These are phyloP conservation scores for Acrobasis repandana DNA, from an alignment of 2,888 invertebrate species.

Conservation along the genomic window DNA sequence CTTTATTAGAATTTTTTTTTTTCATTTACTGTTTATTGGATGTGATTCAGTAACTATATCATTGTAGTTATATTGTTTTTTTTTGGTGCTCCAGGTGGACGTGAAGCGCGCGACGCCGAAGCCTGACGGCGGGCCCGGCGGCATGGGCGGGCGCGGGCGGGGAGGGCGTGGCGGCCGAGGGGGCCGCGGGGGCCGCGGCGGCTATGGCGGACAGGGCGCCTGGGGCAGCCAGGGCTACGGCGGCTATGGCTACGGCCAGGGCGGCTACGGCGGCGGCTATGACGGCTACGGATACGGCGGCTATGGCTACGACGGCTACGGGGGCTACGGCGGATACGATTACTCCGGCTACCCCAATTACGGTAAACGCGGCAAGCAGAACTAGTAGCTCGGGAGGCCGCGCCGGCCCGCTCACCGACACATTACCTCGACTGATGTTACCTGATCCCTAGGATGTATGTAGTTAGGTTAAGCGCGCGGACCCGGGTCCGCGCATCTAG, in stretches of 20 bases:
- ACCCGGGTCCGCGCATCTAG: constrained; percentile 38
- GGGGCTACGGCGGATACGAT: constrained; percentile 91
- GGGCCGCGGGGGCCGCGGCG: constrained; percentile 87
- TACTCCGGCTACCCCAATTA: constrained; percentile 92
- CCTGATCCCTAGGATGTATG: constrained; percentile 78
- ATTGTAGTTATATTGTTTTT: not conserved
- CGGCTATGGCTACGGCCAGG: constrained; percentile 88
- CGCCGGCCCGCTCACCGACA: constrained; percentile 76
- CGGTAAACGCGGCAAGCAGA: constrained; percentile 86
- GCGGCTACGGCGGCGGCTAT: constrained; percentile 88
- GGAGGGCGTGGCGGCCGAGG: constrained; percentile 87
- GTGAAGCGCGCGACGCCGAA: constrained; percentile 97
- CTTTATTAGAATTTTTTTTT: too few relatives aligned
- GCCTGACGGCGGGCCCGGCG: constrained; percentile 89
- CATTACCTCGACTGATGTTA: constrained; percentile 83
- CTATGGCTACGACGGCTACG: constrained; percentile 89
- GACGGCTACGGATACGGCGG: constrained; percentile 89
- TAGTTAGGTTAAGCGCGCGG: constrained; percentile 65
- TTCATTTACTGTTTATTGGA: not conserved
- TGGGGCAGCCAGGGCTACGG: constrained; percentile 86
- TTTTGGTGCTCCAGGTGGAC: constrained; percentile 85
- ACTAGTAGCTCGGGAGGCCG: constrained; percentile 64
- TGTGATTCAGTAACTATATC: not conserved
- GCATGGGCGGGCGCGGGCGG: constrained; percentile 84
- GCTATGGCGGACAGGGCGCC: constrained; percentile 85